A percentile compares a stretch with the other conserved stretches of the same genome.
Conservation (phyloP, 2,888 invertebrate species). For the Cartodere bifasciata region DNA sequence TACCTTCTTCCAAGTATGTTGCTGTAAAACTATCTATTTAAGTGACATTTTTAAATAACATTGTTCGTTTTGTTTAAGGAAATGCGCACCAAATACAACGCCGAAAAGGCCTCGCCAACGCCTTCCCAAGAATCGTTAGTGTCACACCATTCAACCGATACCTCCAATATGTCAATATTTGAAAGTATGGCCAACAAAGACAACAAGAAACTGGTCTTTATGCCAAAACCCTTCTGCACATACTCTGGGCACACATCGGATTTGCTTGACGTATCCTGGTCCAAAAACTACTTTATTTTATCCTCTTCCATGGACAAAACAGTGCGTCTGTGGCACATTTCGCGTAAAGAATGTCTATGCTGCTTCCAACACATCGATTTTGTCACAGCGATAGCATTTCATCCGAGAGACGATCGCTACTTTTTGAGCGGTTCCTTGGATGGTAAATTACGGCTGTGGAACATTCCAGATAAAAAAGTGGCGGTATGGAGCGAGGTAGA, state of each 20-base stretch:
- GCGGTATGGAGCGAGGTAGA: conserved; percentile 96
- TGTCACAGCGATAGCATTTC: conserved; percentile 97
- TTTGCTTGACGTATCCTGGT: conserved; percentile 94
- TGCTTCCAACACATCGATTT: conserved; percentile 99
- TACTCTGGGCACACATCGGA: conserved; percentile 95
- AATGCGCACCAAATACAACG: conserved; percentile 89
- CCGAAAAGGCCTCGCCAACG: conserved; percentile 83
- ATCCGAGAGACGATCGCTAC: conserved; percentile 82
- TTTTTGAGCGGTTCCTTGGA: conserved; percentile 96
- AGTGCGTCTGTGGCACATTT: conserved; percentile 94
- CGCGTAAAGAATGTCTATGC: conserved; percentile 91
- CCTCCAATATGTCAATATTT: conserved; percentile 40
- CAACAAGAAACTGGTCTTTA: conserved; percentile 54
- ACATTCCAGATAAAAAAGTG: conserved; percentile 97
- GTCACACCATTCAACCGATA: conserved; percentile 58
- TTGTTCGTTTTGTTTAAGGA: conserved; percentile 45
- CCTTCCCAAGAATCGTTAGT: conserved; percentile 86
- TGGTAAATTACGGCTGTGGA: conserved; percentile 97
- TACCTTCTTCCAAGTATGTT: conserved; percentile 68
- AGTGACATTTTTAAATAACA: neutral
- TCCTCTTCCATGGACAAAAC: conserved; percentile 99
- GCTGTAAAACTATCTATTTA: too few relatives aligned
- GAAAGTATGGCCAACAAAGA: conserved; percentile 51
- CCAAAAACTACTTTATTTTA: conserved; percentile 95
- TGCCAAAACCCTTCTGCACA: conserved; percentile 81